Base-by-base conservation (phyloP, 2,888 invertebrate species). In the Lithophane ornitopus region DNA sequence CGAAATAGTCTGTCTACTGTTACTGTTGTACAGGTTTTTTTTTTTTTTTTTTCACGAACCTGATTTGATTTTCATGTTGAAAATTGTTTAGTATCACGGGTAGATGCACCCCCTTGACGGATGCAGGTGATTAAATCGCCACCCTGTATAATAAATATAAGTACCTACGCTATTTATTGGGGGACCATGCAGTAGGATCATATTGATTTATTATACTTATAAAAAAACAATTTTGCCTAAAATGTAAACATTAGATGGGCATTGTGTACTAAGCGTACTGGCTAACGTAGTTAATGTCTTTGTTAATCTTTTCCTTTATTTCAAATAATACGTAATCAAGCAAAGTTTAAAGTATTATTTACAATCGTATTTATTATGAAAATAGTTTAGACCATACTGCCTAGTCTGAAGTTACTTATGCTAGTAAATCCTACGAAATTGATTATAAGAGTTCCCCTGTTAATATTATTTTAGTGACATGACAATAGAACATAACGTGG, bases 171-270 rank as follows among this genome's bases (percentile, higher is more conserved):
- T 77, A 75, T 82, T 80, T 74, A 70, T 82, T 79, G 65, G 67
- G 78, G 86, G 86, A 82, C 85, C 85, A 85, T 46, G 26, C 63
- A 46, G 74, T 80, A 76, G 70, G 76, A 75, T 70, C 75, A 74
- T 68, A 78, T 76, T 69, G 62, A 59, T 73, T 76, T 69, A 46
- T 34, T 46, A 28, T 58, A n/a, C n/a, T n/a, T n/a, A 44, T 19
- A 22, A 66, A 66, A 14, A 59, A 63, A 58, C 65, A 14, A 74
- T n/a, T 46, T 80, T 59, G 19, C 44, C 52, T 65, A 19, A 59
- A 74, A 34, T 56, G 46, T 65, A 54, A 34, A 58, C 12, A 65
- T 66, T 61, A 46, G 26, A 26, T 34, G 49, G 34, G n/a, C 52
- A 63, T 39, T 56, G 7, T 72, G 61, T 16, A 28, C 28, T 26